Conservation (phyloP, 2,797 vertebrate species). For the Apogon talboti region DNA sequence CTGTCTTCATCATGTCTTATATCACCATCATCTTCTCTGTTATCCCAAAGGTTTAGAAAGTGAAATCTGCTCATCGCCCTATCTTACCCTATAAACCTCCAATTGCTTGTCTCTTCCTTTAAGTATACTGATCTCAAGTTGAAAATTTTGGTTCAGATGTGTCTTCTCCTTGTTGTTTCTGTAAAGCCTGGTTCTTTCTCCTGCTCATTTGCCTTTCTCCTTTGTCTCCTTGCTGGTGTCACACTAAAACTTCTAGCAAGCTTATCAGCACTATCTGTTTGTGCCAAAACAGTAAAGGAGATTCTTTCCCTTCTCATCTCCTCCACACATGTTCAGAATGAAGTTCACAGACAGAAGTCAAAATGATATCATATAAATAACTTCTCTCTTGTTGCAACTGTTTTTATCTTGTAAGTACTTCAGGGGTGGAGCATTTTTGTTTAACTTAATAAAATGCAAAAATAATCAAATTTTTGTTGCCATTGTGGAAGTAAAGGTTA, state of each 20-base stretch:
- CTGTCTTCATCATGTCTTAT: constrained; percentile 16
- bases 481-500: no score
- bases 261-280: constrained; percentile 66
- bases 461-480: no score
- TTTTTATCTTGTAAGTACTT: no score
- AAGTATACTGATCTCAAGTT: neutral
- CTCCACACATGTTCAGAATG: neutral
- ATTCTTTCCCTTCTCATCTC: constrained; percentile 23
- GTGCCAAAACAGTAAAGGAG: constrained; percentile 69
- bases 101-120: neutral
- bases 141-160: neutral
- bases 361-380: no score
- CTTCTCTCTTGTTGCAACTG: no score
- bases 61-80: constrained; percentile 47
- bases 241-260: constrained; percentile 27
- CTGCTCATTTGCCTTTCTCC: constrained; percentile 13
- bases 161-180: neutral
- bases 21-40: constrained; percentile 30
- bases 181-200: neutral
- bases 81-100: neutral
- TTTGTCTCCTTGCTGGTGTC: constrained; percentile 24
- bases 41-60: constrained; percentile 76
- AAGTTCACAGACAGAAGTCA: neutral
- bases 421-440: no score
- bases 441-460: no score